Percentiles rank a stretch among this genome's conserved stretches.
phyloP scores from a whole-genome alignment of 1,140 invertebrate genomes.

The Zaprionus davidi region DNA sequence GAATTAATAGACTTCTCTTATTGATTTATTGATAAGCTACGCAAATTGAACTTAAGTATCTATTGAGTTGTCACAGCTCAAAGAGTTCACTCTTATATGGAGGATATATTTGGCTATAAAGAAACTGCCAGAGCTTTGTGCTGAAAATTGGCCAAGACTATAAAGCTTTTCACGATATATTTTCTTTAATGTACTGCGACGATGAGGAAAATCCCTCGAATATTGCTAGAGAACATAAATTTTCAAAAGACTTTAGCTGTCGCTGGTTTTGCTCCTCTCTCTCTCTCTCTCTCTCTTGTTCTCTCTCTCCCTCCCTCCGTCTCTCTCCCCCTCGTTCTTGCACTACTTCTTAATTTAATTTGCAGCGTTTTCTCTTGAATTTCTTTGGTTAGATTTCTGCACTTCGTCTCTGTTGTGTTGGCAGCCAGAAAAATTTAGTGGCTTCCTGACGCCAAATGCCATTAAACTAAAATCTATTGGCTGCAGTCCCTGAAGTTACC shows the following conservation, averaged over 20 bases:
- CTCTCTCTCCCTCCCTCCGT: neutral
- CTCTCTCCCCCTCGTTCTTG: neutral
- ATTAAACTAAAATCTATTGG: conserved; percentile 52
- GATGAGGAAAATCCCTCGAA: neutral
- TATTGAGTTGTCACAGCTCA: conserved; percentile 5
- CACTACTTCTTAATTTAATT: neutral
- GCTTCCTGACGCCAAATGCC: conserved; percentile 45
- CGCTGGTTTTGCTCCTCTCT: neutral
- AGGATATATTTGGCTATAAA: conserved; percentile 1
- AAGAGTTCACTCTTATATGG: neutral
- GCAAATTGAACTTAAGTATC: conserved; percentile 15
- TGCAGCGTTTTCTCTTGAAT: neutral
- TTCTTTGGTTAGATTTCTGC: conserved; percentile 4
- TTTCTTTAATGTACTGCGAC: conserved; percentile 1
- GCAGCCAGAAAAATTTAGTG: conserved; percentile 26
- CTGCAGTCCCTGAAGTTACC: conserved; percentile 31
- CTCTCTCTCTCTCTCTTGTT: neutral
- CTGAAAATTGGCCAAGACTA: neutral
- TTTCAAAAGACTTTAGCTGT: neutral
- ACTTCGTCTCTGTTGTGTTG: conserved; percentile 6
- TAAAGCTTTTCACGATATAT: neutral
- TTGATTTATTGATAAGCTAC: conserved; percentile 33
- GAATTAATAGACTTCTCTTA: conserved; percentile 5
- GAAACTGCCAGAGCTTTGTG: no score
- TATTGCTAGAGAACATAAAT: conserved; percentile 15